Evolutionary conservation across 2,888 invertebrate species (phyloP), one percentile per base, ranked within the genome.

Genomic region (Heliconius sara): DNA sequence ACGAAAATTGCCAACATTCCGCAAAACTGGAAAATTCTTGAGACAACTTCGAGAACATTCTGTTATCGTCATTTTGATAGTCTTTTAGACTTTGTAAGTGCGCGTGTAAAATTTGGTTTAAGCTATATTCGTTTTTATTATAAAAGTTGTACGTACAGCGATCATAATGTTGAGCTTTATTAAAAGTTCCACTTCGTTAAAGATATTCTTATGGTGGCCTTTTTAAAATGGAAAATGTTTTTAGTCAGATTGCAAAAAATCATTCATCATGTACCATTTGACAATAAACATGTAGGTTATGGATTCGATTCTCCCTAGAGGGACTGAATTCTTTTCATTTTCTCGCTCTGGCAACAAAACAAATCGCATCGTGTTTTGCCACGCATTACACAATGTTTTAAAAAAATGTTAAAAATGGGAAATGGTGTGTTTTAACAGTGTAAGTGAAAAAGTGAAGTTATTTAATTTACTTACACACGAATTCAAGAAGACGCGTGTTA

Each of bases 1-100:
- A 79, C 68, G 74, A 68, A 79, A 79, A 75, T 79, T 79, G 66
- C 60, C 60, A 75, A 74, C 78, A 74, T 79, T 79, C 78, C 78
- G 30, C 78, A 16, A 63, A 75, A 79, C 68, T 60, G 78, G 74
- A 34, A 19, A 74, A 78, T 79, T 79, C 74, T 68, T 74, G 47
- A 79, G 16, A 74, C 74, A 75, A 75, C 74, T 75, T 70, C 43
- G 78, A 60, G 67, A 78, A 79, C 57, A 78, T 78, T 74, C 73
- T 78, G 74, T 74, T 74, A 78, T 78, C 78, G 74, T 78, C 67
- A 27, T 60, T 74, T 78, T 78, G 78, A 74, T 78, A 74, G 78
- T 78, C 74, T 68, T 74, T 78, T 74, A 74, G 74, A 78, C 73
- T 72, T 78, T 78, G 74, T 68, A 78, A 78, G 73, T 74, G 74